Percentiles rank a stretch among this genome's conserved stretches.
Conservation (phyloP, 2,888 invertebrate species). For the Perizoma flavofasciatum region DNA sequence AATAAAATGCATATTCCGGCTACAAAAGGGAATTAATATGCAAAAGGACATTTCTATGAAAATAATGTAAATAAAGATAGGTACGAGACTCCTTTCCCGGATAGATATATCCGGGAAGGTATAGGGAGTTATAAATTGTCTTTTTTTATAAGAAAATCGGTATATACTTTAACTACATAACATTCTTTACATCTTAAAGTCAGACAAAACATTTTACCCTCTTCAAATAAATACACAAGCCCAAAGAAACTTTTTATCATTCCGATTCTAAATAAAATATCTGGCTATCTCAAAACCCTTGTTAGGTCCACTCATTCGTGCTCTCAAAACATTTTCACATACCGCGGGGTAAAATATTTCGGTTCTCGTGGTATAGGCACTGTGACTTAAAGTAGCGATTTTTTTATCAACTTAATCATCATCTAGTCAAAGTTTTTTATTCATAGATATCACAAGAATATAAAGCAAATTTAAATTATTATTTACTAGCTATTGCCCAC, state of each 20-base stretch:
- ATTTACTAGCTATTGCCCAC: neutral
- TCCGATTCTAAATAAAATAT: conserved; percentile 34
- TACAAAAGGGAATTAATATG: too few relatives aligned
- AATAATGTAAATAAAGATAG: too few relatives aligned
- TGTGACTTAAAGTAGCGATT: neutral
- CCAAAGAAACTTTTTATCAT: conserved; percentile 29
- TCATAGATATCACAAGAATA: too few relatives aligned
- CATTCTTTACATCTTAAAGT: too few relatives aligned
- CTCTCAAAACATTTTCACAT: conserved; percentile 23
- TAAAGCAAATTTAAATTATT: neutral
- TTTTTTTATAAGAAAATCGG: too few relatives aligned
- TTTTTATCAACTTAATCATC: neutral
- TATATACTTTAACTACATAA: too few relatives aligned
- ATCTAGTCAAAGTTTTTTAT: too few relatives aligned
- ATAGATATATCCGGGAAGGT: too few relatives aligned
- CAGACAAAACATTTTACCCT: neutral
- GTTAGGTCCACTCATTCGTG: conserved; percentile 26
- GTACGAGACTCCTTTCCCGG: too few relatives aligned
- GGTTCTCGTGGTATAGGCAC: neutral
- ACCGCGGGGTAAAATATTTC: conserved; percentile 6
- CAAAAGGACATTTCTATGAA: too few relatives aligned
- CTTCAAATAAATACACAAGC: neutral
- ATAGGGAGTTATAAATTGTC: too few relatives aligned
- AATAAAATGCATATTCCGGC: too few relatives aligned
- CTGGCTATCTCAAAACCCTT: conserved; percentile 29